Base-by-base conservation (phyloP, 2,888 invertebrate species). In the Latheticus oryzae region DNA sequence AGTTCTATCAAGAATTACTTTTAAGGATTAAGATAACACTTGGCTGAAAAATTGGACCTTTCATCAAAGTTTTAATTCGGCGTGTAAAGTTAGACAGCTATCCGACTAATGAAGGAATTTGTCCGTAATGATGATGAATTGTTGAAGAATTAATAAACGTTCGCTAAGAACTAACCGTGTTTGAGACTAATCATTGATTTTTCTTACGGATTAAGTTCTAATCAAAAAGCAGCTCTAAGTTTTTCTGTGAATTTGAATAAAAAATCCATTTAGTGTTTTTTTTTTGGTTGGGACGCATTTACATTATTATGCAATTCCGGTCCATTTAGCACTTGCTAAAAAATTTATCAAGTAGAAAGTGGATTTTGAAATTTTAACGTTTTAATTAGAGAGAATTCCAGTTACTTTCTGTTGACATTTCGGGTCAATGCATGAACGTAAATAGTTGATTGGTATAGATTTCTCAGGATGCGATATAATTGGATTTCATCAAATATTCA, bases 81-180 rank as follows among this genome's bases (percentile, higher is more conserved):
- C 65, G 62, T n/a, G n/a, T 63, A 68, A 71, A 70, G 70, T 73
- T 71, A 68, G 71, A 70, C 72, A 70, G 69, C 66, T 65, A 67
- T 68, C 63, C 66, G 68, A 67, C 69, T 74, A 73, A 74, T 74
- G 72, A 73, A 71, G 68, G 71, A 70, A 72, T 73, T 72, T 69
- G 63, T 69, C 67, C 66, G 66, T 71, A 73, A 73, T 69, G 72
- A 71, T 74, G 74, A 74, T 73, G 69, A 70, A 74, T 73, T 67
- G 69, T 70, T 63, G 47, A 52, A 60, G 65, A 72, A 72, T 73
- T 73, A 72, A 74, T 72, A 72, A 66, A 64, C 64, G 65, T 61
- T 62, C 5, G 21, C 5, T 1, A 21, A 40, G 40, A 40, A 40
- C 17, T 15, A 37, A 40, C n/a, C 40, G 58, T 50, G 58, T 48